These are phyloP conservation scores for Halichondria panicea DNA, from an alignment of 37 sponge, comb jelly and placozoan genomes.

Conservation along the genomic window DNA sequence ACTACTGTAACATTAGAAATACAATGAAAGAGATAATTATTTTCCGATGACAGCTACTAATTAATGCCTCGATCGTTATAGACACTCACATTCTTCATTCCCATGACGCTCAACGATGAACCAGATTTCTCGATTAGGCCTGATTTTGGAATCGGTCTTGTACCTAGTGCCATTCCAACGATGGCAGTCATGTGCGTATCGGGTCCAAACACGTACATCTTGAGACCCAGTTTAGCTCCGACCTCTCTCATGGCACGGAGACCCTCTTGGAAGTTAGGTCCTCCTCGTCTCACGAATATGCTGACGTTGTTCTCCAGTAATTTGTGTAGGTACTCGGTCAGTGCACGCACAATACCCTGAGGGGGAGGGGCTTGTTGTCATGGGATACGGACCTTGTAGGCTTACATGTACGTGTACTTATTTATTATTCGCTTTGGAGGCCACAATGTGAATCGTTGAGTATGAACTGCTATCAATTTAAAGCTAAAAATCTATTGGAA, in stretches of 20 bases:
- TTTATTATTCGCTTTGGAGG: no score
- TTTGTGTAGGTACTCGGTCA: constrained; percentile 84
- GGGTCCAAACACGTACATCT: constrained; percentile 93
- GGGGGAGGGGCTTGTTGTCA: no score
- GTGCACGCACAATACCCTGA: constrained; percentile 91
- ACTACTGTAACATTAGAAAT: no score
- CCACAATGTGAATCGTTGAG: no score
- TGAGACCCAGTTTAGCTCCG: constrained; percentile 76
- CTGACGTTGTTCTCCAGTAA: constrained; percentile 72
- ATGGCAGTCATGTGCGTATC: constrained; percentile 98
- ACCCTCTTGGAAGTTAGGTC: constrained; percentile 98
- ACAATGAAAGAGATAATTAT: no score
- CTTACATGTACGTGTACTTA: not conserved
- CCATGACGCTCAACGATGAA: no score
- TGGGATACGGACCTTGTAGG: not conserved
- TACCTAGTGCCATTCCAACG: constrained; percentile 88
- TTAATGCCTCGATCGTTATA: no score
- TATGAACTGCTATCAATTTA: no score
- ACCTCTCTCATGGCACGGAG: constrained; percentile 85
- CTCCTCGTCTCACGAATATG: constrained; percentile 91
- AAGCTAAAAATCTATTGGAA: no score
- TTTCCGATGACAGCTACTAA: no score
- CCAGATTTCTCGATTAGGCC: no score
- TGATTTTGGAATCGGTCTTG: constrained; percentile 34
- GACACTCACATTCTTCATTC: constrained; percentile 10